A percentile compares a stretch with the other conserved stretches of the same genome.
These are phyloP conservation scores for Archaeoteleia sp. DNA, from an alignment of 2,888 invertebrate species.

Conservation along the genomic window DNA sequence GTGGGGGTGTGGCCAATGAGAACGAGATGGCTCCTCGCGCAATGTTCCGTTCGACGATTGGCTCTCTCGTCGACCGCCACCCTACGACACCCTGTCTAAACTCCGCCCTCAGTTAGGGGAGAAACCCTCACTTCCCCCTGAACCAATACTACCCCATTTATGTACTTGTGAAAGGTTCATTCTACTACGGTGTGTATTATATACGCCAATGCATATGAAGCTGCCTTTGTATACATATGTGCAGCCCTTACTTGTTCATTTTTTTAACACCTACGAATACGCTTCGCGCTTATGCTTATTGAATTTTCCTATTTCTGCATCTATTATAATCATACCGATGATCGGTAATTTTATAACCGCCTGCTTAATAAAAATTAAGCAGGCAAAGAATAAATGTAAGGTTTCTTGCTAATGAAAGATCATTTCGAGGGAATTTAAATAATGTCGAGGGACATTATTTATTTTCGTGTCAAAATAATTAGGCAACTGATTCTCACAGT, in stretches of 20 bases:
- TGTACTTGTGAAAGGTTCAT: slow-evolving; percentile 44
- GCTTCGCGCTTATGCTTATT: background rate
- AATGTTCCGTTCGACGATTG: slow-evolving; percentile 21
- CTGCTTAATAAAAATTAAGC: slow-evolving; percentile 21
- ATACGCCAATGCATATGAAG: slow-evolving; percentile 11
- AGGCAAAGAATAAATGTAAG: slow-evolving; percentile 3
- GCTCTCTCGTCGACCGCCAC: slow-evolving; percentile 41
- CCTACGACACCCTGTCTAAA: slow-evolving; percentile 52
- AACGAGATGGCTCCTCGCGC: slow-evolving; percentile 47
- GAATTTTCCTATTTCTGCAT: slow-evolving; percentile 26
- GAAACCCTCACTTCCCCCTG: slow-evolving; percentile 58
- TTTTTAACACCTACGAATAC: slow-evolving; percentile 13
- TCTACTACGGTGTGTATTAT: slow-evolving; percentile 34
- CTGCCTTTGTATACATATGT: slow-evolving; percentile 11
- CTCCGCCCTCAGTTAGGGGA: slow-evolving; percentile 43
- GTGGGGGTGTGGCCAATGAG: slow-evolving; percentile 53
- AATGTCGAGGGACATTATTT: too few relatives aligned
- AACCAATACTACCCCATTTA: slow-evolving; percentile 64
- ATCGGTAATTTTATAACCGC: slow-evolving; percentile 47
- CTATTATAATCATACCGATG: slow-evolving; percentile 43
- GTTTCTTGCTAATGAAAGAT: too few relatives aligned
- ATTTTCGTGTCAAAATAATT: too few relatives aligned
- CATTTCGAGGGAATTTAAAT: too few relatives aligned
- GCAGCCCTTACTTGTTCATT: slow-evolving; percentile 14
- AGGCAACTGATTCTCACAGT: too few relatives aligned